Conservation (phyloP, 2,888 invertebrate species). For the Rhamnusium bicolor region DNA sequence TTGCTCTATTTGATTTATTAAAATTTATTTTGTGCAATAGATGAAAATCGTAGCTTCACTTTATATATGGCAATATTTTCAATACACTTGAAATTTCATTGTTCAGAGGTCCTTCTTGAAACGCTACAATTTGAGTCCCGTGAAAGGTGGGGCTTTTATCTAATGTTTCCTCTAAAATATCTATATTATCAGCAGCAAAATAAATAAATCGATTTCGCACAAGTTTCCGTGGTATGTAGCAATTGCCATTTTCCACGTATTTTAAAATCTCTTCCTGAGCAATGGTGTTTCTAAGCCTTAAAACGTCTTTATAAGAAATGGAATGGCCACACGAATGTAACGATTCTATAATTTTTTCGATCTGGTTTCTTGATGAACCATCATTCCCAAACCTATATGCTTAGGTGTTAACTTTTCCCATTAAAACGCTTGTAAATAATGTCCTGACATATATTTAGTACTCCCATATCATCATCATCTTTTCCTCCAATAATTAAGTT, state of each 20-base stretch:
- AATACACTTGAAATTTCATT: constrained; percentile 22
- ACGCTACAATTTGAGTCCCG: background rate
- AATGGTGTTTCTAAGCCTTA: constrained; percentile 39
- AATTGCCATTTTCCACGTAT: constrained; percentile 21
- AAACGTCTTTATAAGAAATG: constrained; percentile 36
- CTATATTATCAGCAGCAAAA: background rate
- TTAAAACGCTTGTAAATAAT: constrained; percentile 23
- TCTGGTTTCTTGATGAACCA: constrained; percentile 31
- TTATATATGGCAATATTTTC: constrained; percentile 3
- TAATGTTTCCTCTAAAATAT: background rate
- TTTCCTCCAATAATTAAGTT: no score
- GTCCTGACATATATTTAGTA: constrained; percentile 23
- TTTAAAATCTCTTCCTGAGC: constrained; percentile 42
- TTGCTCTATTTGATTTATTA: background rate
- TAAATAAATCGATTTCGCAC: constrained; percentile 38
- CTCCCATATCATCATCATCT: background rate
- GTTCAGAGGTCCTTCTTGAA: constrained; percentile 14
- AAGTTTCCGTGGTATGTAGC: constrained; percentile 31
- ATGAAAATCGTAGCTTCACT: constrained; percentile 9
- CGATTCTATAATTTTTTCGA: constrained; percentile 33
- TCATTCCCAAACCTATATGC: constrained; percentile 27
- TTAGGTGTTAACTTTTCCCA: constrained; percentile 26
- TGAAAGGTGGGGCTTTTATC: background rate
- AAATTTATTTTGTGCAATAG: background rate
- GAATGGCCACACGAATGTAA: constrained; percentile 39